Percentiles rank a stretch among this genome's conserved stretches.
These are phyloP conservation scores for Caretta caretta DNA, from an alignment of 2,113 vertebrate genomes.

Conservation along the genomic window DNA sequence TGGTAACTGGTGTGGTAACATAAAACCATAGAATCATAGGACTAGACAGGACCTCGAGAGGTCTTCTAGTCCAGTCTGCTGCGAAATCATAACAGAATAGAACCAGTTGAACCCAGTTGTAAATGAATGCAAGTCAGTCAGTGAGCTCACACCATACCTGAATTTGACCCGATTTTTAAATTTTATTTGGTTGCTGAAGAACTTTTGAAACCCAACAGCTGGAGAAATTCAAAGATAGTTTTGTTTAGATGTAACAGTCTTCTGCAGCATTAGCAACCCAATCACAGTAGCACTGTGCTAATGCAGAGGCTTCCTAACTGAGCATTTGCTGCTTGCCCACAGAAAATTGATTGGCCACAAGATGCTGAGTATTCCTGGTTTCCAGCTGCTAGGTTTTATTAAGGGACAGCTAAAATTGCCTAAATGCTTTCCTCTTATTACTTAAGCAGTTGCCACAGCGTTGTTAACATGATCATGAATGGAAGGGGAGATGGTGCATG, in stretches of 20 bases:
- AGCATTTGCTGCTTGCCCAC: constrained; percentile 50
- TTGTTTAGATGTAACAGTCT: constrained; percentile 37
- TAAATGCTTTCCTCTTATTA: constrained; percentile 54
- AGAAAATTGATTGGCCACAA: constrained; percentile 63
- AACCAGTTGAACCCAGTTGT: neutral
- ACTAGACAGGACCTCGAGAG: neutral
- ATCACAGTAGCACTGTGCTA: neutral
- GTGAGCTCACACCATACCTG: neutral
- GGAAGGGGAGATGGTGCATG: constrained; percentile 17
- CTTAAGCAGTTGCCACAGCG: constrained; percentile 28
- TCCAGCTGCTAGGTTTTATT: constrained; percentile 66
- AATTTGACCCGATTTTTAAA: neutral
- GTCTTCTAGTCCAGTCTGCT: neutral
- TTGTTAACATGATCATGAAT: neutral
- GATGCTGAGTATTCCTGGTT: constrained; percentile 52
- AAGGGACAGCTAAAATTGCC: constrained; percentile 48
- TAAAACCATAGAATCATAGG: neutral
- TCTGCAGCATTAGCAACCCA: constrained; percentile 30
- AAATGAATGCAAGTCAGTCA: neutral
- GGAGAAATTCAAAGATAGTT: constrained; percentile 51
- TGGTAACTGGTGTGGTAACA: neutral
- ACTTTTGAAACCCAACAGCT: constrained; percentile 28
- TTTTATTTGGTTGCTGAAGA: neutral
- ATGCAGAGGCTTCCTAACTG: neutral
- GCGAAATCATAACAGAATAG: neutral